Evolutionary conservation across 2,888 invertebrate species (phyloP), one percentile per base, ranked within the genome.

Genomic region (Escarpia spicata): DNA sequence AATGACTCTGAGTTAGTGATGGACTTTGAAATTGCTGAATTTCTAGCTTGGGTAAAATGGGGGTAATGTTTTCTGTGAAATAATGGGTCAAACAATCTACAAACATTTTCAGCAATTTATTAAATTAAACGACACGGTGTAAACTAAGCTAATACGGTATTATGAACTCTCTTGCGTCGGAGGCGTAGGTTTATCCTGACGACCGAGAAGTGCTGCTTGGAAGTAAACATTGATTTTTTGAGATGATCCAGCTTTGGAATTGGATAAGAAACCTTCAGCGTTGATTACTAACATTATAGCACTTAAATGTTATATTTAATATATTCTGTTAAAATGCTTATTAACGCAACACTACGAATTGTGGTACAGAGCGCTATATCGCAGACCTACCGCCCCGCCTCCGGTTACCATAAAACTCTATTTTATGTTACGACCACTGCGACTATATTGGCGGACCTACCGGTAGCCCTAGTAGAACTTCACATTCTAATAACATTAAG

Each of bases 91-190:
- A 75, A 75, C 52, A 52, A 52, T 52, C 52, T 52, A 75, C 19
- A 75, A 0, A 75, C 19, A 75, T n/a, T 1, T 26, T 6, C 26
- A 19, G 19, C 15, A 26, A 6, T 26, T 19, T 6, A 75, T 75
- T 0, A 75, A 75, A 75, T 75, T 15, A 75, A 26, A 75, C n/a
- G 75, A n/a, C 75, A 0, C 26, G 75, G 26, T 75, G 6, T 75
- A 75, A 75, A 75, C 26, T 75, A 6, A 75, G 19, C 75, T 75
- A 75, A 75, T 75, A 75, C 75, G 75, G 75, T 0, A 75, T 26
- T 75, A 26, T 75, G 75, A 75, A n/a, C 75, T 75, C 75, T 75
- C n/a, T 75, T 75, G 75, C 75, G 75, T 75, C 75, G 75, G 75
- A 75, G 75, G 75, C 75, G 75, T 75, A 26, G 26, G 75, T 75